Base-by-base conservation (phyloP, 2,797 vertebrate genomes). In the Gobio occitaniae region DNA sequence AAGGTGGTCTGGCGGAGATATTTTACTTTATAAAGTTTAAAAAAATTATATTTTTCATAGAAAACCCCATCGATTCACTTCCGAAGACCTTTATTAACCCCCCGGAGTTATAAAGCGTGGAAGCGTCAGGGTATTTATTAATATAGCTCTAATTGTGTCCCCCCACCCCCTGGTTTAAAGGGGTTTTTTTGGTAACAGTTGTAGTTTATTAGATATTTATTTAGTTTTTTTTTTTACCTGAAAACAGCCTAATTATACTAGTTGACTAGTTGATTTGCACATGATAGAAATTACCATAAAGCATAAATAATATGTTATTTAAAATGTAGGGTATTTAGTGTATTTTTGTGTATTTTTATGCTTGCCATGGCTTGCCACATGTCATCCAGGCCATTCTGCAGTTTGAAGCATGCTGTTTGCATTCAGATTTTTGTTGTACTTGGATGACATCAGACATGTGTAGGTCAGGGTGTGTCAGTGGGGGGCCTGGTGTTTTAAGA, bases 341-440 rank as follows among this genome's bases (percentile, higher is more conserved):
- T 61, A 52, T 52, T 52, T 54, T 29, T 29, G n/a, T 29, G 56
- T 32, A 32, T 32, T 32, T 32, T 32, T 32, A 32, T 32, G 32
- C 32, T 32, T 32, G 32, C 32, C 32, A 32, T 32, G 32, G 32
- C 32, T 32, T 32, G 32, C 32, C 32, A 32, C 32, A 32, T 84
- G 16, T 32, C 82, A 54, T 74, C 36, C 13, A 63, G 56, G 48
- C 50, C 25, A 63, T 82, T 36, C 6, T 6, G 12, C 11, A 0
- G 21, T 84, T 84, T 78, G 65, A 78, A 48, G 65, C 19, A 38
- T 80, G 21, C 19, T 52, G 52, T n/a, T 13, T 36, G 21, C 7
- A 1, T 78, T 82, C 32, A 63, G 44, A 63, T 85, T 61, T 84
- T 44, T 80, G 44, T 71, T 84, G 47, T 79, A 19, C 77, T 79